Percentiles rank a stretch among this genome's conserved stretches.
Conservation (phyloP, 2,113 vertebrate species). For the Acrocephalus kingi region DNA sequence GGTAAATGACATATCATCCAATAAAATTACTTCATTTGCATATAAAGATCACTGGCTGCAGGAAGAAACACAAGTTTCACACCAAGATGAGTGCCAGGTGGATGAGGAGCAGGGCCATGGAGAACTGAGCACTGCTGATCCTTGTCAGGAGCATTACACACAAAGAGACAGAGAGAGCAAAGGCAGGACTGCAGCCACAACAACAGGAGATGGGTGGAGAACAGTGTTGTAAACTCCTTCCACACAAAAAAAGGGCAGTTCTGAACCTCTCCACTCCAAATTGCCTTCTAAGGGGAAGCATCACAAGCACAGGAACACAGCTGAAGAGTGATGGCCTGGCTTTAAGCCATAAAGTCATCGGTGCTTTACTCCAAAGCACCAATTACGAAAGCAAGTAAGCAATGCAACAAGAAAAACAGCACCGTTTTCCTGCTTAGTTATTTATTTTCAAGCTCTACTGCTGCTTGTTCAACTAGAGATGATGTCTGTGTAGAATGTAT, state of each 20-base stretch:
- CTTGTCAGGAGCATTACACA: neutral
- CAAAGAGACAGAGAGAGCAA: neutral
- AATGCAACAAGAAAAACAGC: neutral
- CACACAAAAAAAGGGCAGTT: neutral
- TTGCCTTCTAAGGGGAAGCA: neutral
- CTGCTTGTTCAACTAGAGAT: neutral
- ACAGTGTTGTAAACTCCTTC: neutral
- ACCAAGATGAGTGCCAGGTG: neutral
- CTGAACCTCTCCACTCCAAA: neutral
- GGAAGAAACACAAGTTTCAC: neutral
- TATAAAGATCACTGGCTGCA: neutral
- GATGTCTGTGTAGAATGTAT: neutral
- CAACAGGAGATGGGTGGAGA: neutral
- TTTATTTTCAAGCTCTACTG: neutral
- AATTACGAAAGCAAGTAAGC: neutral
- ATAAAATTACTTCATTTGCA: neutral
- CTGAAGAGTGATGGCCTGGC: neutral
- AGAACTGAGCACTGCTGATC: rapidly evolving
- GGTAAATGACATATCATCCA: neutral
- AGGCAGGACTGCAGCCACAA: rapidly evolving
- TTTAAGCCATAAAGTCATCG: neutral
- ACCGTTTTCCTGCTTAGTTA: neutral
- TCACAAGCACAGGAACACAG: neutral
- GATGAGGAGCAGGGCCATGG: neutral
- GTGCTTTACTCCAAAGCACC: neutral